phyloP scores from a whole-genome alignment of 2,797 vertebrate species.

The Melanotaenia boesemani region DNA sequence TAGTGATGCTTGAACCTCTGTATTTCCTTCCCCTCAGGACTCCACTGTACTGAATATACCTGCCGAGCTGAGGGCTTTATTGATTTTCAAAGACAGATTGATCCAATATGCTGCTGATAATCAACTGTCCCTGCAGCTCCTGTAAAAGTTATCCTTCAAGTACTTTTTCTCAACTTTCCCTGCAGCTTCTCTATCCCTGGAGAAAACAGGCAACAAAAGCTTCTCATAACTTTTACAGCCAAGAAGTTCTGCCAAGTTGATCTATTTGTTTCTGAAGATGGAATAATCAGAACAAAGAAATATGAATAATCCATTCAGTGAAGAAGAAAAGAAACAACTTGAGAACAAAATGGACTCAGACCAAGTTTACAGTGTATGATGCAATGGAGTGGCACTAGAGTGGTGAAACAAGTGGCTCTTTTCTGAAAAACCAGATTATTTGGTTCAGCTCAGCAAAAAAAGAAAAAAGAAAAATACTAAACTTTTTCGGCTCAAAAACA shows the following conservation, averaged over 20 bases:
- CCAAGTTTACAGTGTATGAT: too few species aligned
- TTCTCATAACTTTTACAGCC: slow-evolving; percentile 10
- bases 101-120: slow-evolving; percentile 43
- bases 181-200: neutral
- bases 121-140: slow-evolving; percentile 39
- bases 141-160: slow-evolving; percentile 35
- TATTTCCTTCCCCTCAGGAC: slow-evolving; percentile 45
- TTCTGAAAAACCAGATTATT: too few species aligned
- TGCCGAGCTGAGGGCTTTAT: slow-evolving; percentile 28
- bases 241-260: slow-evolving; percentile 5
- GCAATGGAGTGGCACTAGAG: too few species aligned
- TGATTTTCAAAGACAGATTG: slow-evolving; percentile 53
- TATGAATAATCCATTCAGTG: neutral
- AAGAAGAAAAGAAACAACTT: too few species aligned
- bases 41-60: slow-evolving; percentile 7
- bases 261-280: slow-evolving; percentile 13
- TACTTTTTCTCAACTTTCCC: slow-evolving; percentile 21
- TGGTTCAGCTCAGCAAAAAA: too few species aligned
- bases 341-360: too few species aligned
- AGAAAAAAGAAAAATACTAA: too few species aligned
- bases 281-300: slow-evolving; percentile 2
- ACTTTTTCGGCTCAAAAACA: too few species aligned
- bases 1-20: slow-evolving; percentile 32
- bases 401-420: too few species aligned
- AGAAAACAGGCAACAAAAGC: slow-evolving; percentile 18